A percentile compares a stretch with the other conserved stretches of the same genome.
Conservation (phyloP, 2,888 invertebrate species). For the Epistrophella euchroma region DNA sequence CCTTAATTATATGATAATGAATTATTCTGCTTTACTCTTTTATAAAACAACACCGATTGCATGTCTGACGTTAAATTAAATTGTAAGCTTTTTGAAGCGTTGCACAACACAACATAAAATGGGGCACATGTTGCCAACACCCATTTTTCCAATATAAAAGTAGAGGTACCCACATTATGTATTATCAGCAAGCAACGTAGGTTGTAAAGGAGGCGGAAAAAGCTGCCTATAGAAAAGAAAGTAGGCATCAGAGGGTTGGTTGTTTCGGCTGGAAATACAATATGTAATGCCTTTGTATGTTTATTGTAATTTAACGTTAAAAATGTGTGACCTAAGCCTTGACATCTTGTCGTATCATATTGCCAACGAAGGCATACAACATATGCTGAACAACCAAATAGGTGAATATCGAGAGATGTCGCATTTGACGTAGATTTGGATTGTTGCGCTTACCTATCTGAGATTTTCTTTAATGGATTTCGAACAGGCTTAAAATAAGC, state of each 20-base stretch:
- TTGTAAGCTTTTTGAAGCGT: constrained; percentile 55
- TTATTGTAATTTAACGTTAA: constrained; percentile 27
- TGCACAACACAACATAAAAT: constrained; percentile 68
- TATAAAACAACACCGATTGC: constrained; percentile 43
- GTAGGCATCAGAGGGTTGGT: constrained; percentile 14
- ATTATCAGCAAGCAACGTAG: background rate
- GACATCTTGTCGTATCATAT: constrained; percentile 1
- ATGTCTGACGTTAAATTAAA: constrained; percentile 66
- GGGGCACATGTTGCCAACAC: constrained; percentile 47
- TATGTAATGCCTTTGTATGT: background rate
- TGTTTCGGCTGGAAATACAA: constrained; percentile 23
- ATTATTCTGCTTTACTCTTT: background rate
- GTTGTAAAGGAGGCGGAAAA: background rate
- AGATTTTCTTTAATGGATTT: constrained; percentile 17
- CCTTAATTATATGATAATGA: constrained; percentile 19
- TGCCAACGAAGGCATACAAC: constrained; percentile 6
- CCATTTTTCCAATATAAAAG: constrained; percentile 12
- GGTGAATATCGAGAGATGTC: background rate
- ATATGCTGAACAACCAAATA: background rate
- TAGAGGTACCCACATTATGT: background rate
- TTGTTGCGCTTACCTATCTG: constrained; percentile 30
- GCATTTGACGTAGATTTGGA: background rate
- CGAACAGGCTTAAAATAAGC: constrained; percentile 24
- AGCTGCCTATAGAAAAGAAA: background rate
- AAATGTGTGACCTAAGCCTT: constrained; percentile 31